Conservation (phyloP, 2,888 invertebrate genomes). For the Trypoxylon attenuatum region DNA sequence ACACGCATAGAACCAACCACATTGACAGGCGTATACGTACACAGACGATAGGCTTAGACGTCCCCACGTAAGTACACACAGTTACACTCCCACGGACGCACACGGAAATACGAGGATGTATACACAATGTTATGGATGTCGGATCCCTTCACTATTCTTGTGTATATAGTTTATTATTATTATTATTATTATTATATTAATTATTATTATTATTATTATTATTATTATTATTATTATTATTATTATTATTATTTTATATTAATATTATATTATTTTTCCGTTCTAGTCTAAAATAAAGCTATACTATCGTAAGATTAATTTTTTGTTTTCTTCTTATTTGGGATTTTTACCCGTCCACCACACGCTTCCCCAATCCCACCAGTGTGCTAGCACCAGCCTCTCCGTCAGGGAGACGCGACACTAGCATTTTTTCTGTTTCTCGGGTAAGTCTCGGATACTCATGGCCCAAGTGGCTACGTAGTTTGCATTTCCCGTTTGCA, state of each 20-base stretch:
- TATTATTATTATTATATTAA: constrained; percentile 69
- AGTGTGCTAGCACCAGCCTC: too few relatives aligned
- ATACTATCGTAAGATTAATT: constrained; percentile 71
- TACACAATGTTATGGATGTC: constrained; percentile 65
- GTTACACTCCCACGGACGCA: not conserved
- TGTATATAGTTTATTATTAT: constrained; percentile 71
- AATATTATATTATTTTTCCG: constrained; percentile 71
- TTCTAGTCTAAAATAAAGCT: constrained; percentile 74
- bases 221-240: constrained; percentile 61
- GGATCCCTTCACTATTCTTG: constrained; percentile 59
- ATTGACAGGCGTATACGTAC: not conserved
- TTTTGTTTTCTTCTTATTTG: constrained; percentile 63
- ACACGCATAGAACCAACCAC: too few relatives aligned
- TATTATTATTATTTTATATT: constrained; percentile 64
- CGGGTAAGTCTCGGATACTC: constrained; percentile 26
- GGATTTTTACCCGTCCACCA: constrained; percentile 23
- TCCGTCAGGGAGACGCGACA: too few relatives aligned
- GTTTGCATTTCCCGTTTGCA: not conserved
- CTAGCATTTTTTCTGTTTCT: not conserved
- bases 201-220: constrained; percentile 68
- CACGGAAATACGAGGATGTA: not conserved
- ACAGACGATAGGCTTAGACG: too few relatives aligned
- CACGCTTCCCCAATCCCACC: not conserved
- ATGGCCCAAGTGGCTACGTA: not conserved
- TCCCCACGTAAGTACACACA: constrained; percentile 20